Conservation (phyloP, 2,888 invertebrate genomes). For the Perdita meconis region DNA sequence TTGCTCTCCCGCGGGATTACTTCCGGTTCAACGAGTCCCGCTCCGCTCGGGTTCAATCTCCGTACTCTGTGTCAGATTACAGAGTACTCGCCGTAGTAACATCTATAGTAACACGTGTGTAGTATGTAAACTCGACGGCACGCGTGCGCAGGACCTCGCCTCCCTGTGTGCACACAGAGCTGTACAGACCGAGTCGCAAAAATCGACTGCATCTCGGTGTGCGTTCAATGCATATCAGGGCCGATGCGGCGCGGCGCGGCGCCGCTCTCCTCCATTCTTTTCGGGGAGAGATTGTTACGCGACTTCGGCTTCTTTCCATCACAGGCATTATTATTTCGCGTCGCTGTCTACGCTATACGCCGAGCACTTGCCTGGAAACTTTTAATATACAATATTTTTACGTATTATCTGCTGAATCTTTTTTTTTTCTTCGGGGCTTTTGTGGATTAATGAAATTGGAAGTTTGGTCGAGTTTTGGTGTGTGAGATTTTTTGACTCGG, state of each 20-base stretch:
- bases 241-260: too few relatives aligned
- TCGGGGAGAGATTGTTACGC: not conserved
- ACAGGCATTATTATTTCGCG: not conserved
- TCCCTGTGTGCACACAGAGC: constrained; percentile 12
- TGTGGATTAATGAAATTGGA: too few relatives aligned
- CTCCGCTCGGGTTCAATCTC: constrained; percentile 60
- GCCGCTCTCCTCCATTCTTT: constrained; percentile 6
- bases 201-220: not conserved
- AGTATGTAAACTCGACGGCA: constrained; percentile 50
- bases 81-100: constrained; percentile 69
- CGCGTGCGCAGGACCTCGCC: constrained; percentile 51
- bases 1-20: constrained; percentile 61
- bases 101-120: constrained; percentile 68
- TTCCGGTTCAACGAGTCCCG: constrained; percentile 61
- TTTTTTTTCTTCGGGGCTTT: too few relatives aligned
- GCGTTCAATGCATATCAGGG: constrained; percentile 30
- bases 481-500: too few relatives aligned
- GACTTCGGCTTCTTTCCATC: not conserved
- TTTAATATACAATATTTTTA: constrained; percentile 8
- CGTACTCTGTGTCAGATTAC: constrained; percentile 63
- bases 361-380: not conserved
- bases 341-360: not conserved
- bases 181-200: constrained; percentile 18
- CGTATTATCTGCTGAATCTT: not conserved
- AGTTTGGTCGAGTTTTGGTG: too few relatives aligned